Evolutionary conservation across 2,888 invertebrate species (phyloP), one percentile per base, ranked within the genome.

Genomic region (Plebejus melissa): DNA sequence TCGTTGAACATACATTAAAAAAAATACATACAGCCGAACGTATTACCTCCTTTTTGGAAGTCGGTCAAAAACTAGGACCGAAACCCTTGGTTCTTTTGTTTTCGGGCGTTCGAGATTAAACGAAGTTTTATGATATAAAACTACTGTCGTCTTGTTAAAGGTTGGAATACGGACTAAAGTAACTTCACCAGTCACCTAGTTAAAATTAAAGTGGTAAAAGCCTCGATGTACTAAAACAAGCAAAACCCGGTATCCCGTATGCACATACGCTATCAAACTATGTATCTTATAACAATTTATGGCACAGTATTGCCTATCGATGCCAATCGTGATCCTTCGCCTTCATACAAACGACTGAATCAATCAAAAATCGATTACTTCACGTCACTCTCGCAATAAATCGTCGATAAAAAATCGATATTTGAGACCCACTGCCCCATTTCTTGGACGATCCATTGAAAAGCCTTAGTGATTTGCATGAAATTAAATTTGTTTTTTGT

Each of bases 391-490:
- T 79, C 41, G 77, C 82, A 80, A 88, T 89, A 85, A 88, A 89
- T 89, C 88, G 81, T 79, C 78, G 76, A 76, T 75, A 79, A 78
- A 79, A 78, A 78, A 65, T 78, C 69, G 75, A 79, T 76, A 82
- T 79, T 81, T 78, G 81, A 81, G 81, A 84, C 85, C 84, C 80
- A 87, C 81, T 88, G 84, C 81, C 88, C 88, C 81, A 87, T 87
- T 83, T 84, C 74, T 74, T 9, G 70, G 41, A 41, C 41, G 65
- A 65, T 65, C 65, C 65, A 70, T 41, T 41, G 41, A 70, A 70
- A 70, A 41, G 41, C 9, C n/a, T 70, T 69, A 69, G 69, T 41
- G n/a, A 70, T 70, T 70, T 38, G 70, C 41, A 74, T 76, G 70
- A 76, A 76, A 75, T 76, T 76, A 65, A 75, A 74, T 74, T 46